Conservation (phyloP, 2,797 vertebrate genomes). For the Hemibagrus guttatus region DNA sequence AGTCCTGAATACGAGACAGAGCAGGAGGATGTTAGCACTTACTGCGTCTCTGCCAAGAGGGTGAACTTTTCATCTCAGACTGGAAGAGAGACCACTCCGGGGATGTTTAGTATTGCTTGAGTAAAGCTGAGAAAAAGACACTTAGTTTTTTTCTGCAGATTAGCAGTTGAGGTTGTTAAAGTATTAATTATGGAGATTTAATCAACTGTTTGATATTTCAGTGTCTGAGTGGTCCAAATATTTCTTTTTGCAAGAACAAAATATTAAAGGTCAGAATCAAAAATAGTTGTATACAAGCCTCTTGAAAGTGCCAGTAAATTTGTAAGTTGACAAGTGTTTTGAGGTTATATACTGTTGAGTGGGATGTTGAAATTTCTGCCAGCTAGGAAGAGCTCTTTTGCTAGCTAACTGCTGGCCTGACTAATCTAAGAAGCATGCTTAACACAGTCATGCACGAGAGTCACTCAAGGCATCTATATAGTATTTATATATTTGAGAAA, state of each 20-base stretch:
- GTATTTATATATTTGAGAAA: not conserved
- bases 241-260: not conserved
- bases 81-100: conserved; percentile 5
- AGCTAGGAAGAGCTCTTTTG: not conserved
- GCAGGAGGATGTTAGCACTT: conserved; percentile 37
- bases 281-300: not conserved
- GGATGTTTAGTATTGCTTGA: conserved; percentile 44
- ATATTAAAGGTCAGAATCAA: not conserved
- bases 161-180: not conserved
- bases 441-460: not conserved
- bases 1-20: conserved; percentile 54
- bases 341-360: not conserved
- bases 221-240: not conserved
- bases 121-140: not conserved
- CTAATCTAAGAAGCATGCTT: not conserved
- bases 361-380: not conserved
- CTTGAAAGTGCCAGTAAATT: not conserved
- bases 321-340: not conserved
- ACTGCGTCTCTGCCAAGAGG: conserved; percentile 25
- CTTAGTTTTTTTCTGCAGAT: not conserved
- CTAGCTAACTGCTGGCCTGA: not conserved
- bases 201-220: not conserved
- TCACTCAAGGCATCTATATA: not conserved
- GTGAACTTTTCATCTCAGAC: conserved; percentile 36
- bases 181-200: not conserved